phyloP scores from a whole-genome alignment of 2,113 vertebrate genomes.

The Gambusia holbrooki region DNA sequence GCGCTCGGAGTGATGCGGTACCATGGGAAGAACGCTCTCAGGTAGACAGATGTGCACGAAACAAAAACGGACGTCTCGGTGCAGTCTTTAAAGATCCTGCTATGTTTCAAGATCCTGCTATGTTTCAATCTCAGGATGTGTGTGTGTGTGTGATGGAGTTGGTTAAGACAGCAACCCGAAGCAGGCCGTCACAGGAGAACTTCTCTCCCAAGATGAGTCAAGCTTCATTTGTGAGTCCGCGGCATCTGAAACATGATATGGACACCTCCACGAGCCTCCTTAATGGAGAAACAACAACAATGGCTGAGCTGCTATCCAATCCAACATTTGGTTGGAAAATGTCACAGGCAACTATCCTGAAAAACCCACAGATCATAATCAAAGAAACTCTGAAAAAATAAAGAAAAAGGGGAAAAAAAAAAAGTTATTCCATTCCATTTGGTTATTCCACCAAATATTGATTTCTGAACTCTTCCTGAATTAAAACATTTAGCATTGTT shows the following conservation, averaged over 20 bases:
- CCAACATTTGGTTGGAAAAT: conserved; percentile 47
- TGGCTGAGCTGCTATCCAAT: conserved; percentile 25
- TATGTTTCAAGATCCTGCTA: not conserved
- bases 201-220: conserved; percentile 33
- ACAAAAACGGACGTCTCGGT: conserved; percentile 8
- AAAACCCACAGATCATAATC: conserved; percentile 45
- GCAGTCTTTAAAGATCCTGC: not conserved
- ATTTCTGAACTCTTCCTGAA: no score
- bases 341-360: conserved; percentile 25
- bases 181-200: conserved; percentile 7
- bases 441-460: no score
- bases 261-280: conserved; percentile 35
- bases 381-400: not conserved
- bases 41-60: conserved; percentile 30
- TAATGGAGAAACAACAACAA: conserved; percentile 57
- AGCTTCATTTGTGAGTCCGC: conserved; percentile 27
- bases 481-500: no score
- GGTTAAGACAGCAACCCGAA: conserved; percentile 9
- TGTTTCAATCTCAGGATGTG: not conserved
- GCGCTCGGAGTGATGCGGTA: conserved; percentile 9
- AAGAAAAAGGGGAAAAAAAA: no score
- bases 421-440: no score
- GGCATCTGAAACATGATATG: conserved; percentile 62
- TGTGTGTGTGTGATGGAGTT: not conserved
- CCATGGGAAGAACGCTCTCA: conserved; percentile 29